Base-by-base conservation (phyloP, 2,888 invertebrate species). In the Drosophila borealis region DNA sequence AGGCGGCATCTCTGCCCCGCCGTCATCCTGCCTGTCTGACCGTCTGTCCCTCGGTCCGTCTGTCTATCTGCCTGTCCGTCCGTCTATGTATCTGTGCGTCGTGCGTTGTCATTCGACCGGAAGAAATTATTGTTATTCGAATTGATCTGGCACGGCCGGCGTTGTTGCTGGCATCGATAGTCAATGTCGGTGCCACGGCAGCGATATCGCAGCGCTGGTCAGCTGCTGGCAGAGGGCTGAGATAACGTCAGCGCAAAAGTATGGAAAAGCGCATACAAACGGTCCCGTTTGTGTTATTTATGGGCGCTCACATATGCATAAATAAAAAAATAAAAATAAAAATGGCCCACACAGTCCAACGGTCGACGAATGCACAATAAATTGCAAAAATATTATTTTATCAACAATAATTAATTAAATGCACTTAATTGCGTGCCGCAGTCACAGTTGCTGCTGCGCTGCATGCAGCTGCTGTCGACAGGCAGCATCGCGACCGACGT, bases 371-470 rank as follows among this genome's bases (percentile, higher is more conserved):
- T 70, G 69, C 69, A 85, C 82, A 83, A 87, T 89, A 87, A 89
- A 87, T 87, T 84, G 85, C 83, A 74, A 84, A 88, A 88, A 87
- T 87, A 88, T 88, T 89, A 88, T 86, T 89, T 89, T 89, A 89
- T 88, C 88, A 86, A 84, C 88, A 86, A 88, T 88, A 88, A 88
- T 88, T 89, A 88, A 88, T 88, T 89, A 86, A 86, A 86, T 80
- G 86, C 86, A 86, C 86, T 86, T 86, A 86, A 86, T 86, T 86
- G 86, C 86, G 81, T 83, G 87, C 75, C 78, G 71, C 78, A 85
- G 69, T 78, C 61, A 50, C 81, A 66, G 72, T 86, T 63, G 75
- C 64, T 33, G 44, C 46, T 49, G 34, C 33, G 11, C 45, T 45
- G 21, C 55, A 55, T 67, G 69, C 81, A 75, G 72, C 76, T 80